Base-by-base conservation (phyloP, 2,888 invertebrate genomes). In the Dryomyza anilis region DNA sequence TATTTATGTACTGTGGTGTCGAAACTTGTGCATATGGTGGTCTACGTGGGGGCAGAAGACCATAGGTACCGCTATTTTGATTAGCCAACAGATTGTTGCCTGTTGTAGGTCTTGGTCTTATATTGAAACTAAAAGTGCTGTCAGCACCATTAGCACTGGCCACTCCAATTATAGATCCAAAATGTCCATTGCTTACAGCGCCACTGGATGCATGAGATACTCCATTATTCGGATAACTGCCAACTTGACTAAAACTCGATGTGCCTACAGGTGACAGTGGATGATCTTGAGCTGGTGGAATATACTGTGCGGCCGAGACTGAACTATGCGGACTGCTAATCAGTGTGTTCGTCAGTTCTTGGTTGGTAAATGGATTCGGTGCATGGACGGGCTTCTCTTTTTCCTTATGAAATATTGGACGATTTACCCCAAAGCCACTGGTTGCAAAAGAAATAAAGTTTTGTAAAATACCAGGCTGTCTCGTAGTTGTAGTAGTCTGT, bases 41-140 rank as follows among this genome's bases (percentile, higher is more conserved):
- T 4, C 70, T 71, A 6, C 72, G 71, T 5, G 71, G 72, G 0
- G 74, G 67, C 1, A 70, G 30, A 12, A 72, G 30, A 0, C 72
- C 74, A 43, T 78, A 74, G 19, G 61, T 67, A 12, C 68, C 72
- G 46, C 39, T 69, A 14, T 29, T 62, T 1, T 74, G 74, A 12
- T 69, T 67, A 1, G 69, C 63, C 19, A 72, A 65, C 0, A 67
- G 70, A 0, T 72, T 67, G 39, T 70, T 72, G 1, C 63, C 52
- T 12, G 74, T 73, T 12, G 74, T 72, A 2, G 81, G 81, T 36
- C 74, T 74, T 0, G 76, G 81, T 4, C 78, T 71, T 66, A 81
- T 81, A 52, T 82, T 81, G 45, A 81, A 81, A 64, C 82, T 81
- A 27, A 81, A 81, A 3, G 74, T 82, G 64, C 81, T 81, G 45